Conservation (phyloP, 1,140 invertebrate genomes). For the Tenebrio molitor region DNA sequence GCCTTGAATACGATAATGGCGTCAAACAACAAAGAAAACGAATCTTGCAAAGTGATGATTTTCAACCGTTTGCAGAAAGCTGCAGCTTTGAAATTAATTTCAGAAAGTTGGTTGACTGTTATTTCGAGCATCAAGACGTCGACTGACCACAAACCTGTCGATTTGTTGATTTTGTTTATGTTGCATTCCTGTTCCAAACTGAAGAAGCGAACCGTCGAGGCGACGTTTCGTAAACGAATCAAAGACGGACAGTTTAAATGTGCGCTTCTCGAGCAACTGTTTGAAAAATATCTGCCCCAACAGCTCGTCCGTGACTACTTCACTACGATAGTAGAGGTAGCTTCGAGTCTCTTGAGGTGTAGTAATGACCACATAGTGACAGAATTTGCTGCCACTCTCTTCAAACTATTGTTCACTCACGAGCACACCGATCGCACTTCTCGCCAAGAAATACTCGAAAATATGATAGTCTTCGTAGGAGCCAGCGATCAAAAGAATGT, state of each 20-base stretch:
- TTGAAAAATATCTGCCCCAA: conserved; percentile 62
- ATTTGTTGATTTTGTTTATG: conserved; percentile 66
- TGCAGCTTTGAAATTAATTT: conserved; percentile 51
- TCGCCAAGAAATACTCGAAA: conserved; percentile 59
- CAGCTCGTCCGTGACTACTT: conserved; percentile 66
- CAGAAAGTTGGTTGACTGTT: conserved; percentile 59
- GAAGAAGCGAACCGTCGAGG: conserved; percentile 65
- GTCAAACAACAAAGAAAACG: conserved; percentile 47
- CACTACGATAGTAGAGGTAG: conserved; percentile 65
- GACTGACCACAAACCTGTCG: conserved; percentile 65
- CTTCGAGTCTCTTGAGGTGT: conserved; percentile 57
- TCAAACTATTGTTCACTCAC: conserved; percentile 56
- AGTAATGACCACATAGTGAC: conserved; percentile 47
- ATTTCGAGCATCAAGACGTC: conserved; percentile 53
- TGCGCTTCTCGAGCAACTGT: conserved; percentile 63
- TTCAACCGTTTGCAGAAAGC: conserved; percentile 56
- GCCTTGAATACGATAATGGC: conserved; percentile 58
- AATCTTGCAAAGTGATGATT: conserved; percentile 58
- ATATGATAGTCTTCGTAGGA: conserved; percentile 52
- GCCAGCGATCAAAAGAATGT: conserved; percentile 54
- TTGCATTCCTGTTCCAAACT: conserved; percentile 65
- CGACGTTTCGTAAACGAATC: conserved; percentile 65
- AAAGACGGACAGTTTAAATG: conserved; percentile 65
- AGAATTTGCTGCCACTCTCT: conserved; percentile 57
- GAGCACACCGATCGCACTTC: conserved; percentile 50